Conservation (phyloP, 2,888 invertebrate species). For the Neoitamus cyanurus region DNA sequence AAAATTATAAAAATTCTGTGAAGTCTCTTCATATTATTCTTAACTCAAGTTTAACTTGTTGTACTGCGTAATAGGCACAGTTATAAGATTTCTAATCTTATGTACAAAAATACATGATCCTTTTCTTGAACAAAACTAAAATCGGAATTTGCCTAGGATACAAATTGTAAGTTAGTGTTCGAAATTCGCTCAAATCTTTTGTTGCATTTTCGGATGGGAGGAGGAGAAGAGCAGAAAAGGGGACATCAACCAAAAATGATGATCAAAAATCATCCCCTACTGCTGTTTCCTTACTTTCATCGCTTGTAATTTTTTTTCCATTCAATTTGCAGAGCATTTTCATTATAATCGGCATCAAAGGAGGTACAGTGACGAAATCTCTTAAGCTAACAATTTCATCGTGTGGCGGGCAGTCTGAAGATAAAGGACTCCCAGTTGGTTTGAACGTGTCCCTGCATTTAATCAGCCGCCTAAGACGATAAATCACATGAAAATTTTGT, state of each 20-base stretch:
- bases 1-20: too few relatives aligned
- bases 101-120: too few relatives aligned
- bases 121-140: too few relatives aligned
- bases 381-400: background rate
- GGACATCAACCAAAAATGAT: background rate
- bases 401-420: background rate
- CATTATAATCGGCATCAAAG: background rate
- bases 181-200: too few relatives aligned
- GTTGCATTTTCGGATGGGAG: background rate
- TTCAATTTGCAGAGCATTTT: background rate
- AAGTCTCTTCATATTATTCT: too few relatives aligned
- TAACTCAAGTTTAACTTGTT: too few relatives aligned
- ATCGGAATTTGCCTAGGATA: too few relatives aligned
- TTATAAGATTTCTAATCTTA: too few relatives aligned
- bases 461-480: constrained; percentile 49
- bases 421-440: constrained; percentile 40
- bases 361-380: background rate
- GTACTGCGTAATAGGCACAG: too few relatives aligned
- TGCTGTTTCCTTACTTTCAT: background rate
- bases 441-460: constrained; percentile 50
- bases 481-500: constrained; percentile 5
- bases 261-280: background rate
- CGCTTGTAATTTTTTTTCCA: background rate
- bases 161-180: too few relatives aligned
- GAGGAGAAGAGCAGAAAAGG: too few relatives aligned